phyloP scores from a whole-genome alignment of 2,113 vertebrate genomes.

The Triplophysa dalaica region DNA sequence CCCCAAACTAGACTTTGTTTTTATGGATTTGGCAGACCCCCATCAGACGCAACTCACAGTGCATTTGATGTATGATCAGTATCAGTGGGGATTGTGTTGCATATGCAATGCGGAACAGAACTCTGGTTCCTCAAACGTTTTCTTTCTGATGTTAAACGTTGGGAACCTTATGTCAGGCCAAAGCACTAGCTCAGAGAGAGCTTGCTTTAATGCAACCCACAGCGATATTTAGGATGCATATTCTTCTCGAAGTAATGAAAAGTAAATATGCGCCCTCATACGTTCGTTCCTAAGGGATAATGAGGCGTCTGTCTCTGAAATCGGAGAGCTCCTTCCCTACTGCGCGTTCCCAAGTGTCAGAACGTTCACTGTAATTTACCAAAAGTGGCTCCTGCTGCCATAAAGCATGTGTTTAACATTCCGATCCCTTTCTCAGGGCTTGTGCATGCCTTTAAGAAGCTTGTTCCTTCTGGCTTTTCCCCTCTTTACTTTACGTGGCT shows the following conservation, averaged over 20 bases:
- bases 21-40: neutral
- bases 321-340: slow-evolving; percentile 73
- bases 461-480: slow-evolving; percentile 59
- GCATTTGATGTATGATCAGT: no score
- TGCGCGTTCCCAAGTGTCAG: slow-evolving; percentile 73
- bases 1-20: neutral
- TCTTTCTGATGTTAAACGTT: neutral
- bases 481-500: slow-evolving; percentile 38
- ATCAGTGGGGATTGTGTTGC: no score
- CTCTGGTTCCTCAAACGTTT: no score
- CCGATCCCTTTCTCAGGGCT: slow-evolving; percentile 54
- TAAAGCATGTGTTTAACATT: slow-evolving; percentile 82
- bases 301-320: slow-evolving; percentile 71
- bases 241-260: slow-evolving; percentile 68
- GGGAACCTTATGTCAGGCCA: neutral
- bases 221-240: slow-evolving; percentile 44
- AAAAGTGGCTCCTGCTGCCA: slow-evolving; percentile 79
- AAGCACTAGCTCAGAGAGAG: slow-evolving; percentile 28
- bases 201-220: slow-evolving; percentile 57
- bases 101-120: no score
- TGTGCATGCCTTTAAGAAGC: slow-evolving; percentile 37
- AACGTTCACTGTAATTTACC: slow-evolving; percentile 81
- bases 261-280: slow-evolving; percentile 61
- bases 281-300: slow-evolving; percentile 66
- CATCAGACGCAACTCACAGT: no score